Evolutionary conservation across 2,888 invertebrate species (phyloP).

Genomic region (Bibio marci): DNA sequence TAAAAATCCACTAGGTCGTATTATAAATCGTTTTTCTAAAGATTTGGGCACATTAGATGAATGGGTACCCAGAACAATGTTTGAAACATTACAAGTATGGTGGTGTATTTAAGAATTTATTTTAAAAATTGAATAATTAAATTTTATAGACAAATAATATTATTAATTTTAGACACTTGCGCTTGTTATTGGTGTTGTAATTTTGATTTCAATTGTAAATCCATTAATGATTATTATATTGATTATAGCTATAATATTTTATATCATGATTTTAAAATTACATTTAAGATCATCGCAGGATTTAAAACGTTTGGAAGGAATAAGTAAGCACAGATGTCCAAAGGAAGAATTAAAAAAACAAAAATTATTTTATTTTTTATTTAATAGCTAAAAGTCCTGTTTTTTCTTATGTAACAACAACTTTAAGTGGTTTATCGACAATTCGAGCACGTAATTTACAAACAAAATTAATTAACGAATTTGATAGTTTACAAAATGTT

Average conservation of each 20-base stretch:
- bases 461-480: slow-evolving; percentile 37
- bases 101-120: too few species aligned
- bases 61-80: slow-evolving; percentile 32
- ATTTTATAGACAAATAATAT: too few species aligned
- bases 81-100: slow-evolving; percentile 35
- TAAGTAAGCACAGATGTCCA: slow-evolving; percentile 39
- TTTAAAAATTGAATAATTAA: too few species aligned
- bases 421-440: slow-evolving; percentile 62
- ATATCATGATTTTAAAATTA: slow-evolving; percentile 42
- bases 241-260: slow-evolving; percentile 41
- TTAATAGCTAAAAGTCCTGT: slow-evolving; percentile 46
- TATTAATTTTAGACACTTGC: slow-evolving; percentile 31
- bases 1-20: slow-evolving; percentile 58
- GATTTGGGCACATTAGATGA: slow-evolving; percentile 50
- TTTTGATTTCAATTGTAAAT: slow-evolving; percentile 53
- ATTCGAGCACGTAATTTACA: slow-evolving; percentile 48
- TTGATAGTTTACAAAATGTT: slow-evolving; percentile 42
- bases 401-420: slow-evolving; percentile 65
- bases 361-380: background rate
- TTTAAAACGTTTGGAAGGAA: slow-evolving; percentile 54
- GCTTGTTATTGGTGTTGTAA: slow-evolving; percentile 51
- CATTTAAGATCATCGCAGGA: slow-evolving; percentile 59
- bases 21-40: slow-evolving; percentile 61
- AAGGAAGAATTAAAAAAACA: too few species aligned
- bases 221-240: slow-evolving; percentile 49